Base-by-base conservation (phyloP, 2,113 vertebrate genomes). In the Lepisosteus oculatus region DNA sequence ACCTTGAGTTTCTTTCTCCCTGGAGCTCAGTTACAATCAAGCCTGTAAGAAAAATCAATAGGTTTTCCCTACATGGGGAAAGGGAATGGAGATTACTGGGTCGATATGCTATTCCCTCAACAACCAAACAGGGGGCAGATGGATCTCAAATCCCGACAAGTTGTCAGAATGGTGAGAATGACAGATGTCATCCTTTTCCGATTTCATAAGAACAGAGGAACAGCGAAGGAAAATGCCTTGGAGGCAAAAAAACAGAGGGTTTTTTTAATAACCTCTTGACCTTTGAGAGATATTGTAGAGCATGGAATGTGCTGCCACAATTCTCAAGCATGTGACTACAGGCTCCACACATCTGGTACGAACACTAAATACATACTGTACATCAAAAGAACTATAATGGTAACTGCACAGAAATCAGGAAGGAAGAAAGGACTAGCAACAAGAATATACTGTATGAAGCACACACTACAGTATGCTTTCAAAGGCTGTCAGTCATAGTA, bases 1-100 rank as follows among this genome's bases (percentile, higher is more conserved):
- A 72, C 61, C 61, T 72, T 72, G 61, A 65, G 42, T 51, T 64
- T 65, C 57, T 47, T 4, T 42, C 29, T 65, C 70, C 61, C 70
- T 54, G 43, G 29, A 56, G 61, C 62, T 56, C 54, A 43, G 57
- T 72, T 43, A 65, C 47, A 65, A 42, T 56, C 41, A 65, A 55
- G 41, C 17, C 29, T 54, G 17, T 55, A 13, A 43, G 65, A 71
- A 8, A 65, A 72, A 72, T 56, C 45, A 72, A 65, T 72, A 55
- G 29, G 14, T 8, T 72, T n/a, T 47, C 47, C 17, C 14, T 29
- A 59, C 29, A 14, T 17, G 3, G 47, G 54, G 51, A 65, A 17
- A 72, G 70, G 42, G 62, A 64, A 64, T 64, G 12, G 17, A 64
- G 61, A 72, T 55, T 15, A 63, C 43, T 17, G 42, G 43, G 59